phyloP scores from a whole-genome alignment of 2,797 vertebrate genomes.

The Cephalopachus bancanus region DNA sequence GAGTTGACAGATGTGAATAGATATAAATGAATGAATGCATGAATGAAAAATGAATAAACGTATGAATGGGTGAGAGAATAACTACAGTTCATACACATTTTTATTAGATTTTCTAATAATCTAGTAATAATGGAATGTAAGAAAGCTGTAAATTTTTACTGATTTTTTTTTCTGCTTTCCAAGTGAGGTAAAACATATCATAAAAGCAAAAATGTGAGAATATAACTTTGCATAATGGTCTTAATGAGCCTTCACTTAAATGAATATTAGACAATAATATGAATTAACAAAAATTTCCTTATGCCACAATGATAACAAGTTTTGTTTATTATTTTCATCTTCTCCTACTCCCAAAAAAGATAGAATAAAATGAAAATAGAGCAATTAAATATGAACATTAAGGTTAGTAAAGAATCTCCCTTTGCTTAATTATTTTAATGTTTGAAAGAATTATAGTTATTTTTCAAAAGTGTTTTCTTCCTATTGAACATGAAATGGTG shows the following conservation, averaged over 20 bases:
- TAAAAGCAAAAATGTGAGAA: not conserved
- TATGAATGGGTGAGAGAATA: not conserved
- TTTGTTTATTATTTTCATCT: not conserved
- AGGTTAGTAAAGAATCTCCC: not conserved
- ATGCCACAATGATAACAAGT: not conserved
- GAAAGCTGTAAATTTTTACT: not conserved
- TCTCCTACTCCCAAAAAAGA: not conserved
- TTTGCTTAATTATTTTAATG: not conserved
- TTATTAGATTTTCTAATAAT: not conserved
- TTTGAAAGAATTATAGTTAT: not conserved
- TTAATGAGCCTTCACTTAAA: conserved; percentile 3
- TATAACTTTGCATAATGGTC: not conserved
- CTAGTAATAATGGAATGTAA: not conserved
- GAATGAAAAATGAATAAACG: not conserved
- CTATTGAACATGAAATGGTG: not conserved
- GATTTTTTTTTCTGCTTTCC: not conserved
- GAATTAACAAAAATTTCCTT: not conserved
- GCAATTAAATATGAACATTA: not conserved
- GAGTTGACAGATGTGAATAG: not conserved
- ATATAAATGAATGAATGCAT: not conserved
- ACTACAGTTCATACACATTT: not conserved
- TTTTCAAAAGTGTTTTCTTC: not conserved
- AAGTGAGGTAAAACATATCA: not conserved
- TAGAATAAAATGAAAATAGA: conserved; percentile 37
- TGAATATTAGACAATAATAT: not conserved